A percentile compares a stretch with the other conserved stretches of the same genome.
These are phyloP conservation scores for Cotesia vestalis DNA, from an alignment of 1,140 invertebrate genomes.

Conservation along the genomic window DNA sequence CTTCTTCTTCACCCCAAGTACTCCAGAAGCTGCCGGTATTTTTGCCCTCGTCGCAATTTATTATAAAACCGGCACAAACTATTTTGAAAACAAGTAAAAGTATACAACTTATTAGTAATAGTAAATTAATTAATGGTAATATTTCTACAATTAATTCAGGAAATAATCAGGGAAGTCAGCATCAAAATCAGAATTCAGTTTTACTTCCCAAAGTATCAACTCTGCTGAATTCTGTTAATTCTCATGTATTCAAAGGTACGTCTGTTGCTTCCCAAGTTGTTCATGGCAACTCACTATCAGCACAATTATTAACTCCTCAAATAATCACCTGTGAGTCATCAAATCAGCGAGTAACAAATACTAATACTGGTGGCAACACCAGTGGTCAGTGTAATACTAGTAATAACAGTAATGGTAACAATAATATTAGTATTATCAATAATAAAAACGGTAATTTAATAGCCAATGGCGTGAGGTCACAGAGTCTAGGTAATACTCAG, in stretches of 20 bases:
- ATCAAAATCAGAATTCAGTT: conserved; percentile 48
- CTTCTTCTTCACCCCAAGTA: conserved; percentile 42
- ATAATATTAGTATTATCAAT: no score
- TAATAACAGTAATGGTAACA: background rate
- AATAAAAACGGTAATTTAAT: conserved; percentile 6
- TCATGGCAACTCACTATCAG: conserved; percentile 51
- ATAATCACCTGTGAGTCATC: conserved; percentile 36
- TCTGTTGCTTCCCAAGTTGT: conserved; percentile 49
- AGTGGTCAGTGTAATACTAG: background rate
- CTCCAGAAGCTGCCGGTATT: conserved; percentile 44
- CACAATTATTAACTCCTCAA: conserved; percentile 49
- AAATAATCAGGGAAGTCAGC: conserved; percentile 31
- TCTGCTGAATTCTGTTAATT: conserved; percentile 50
- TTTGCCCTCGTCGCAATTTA: conserved; percentile 43
- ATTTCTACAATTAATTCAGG: conserved; percentile 34
- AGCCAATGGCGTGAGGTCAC: conserved; percentile 36
- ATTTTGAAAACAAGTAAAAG: conserved; percentile 52
- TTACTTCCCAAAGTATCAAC: conserved; percentile 52
- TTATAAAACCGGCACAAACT: conserved; percentile 39
- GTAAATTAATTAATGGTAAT: conserved; percentile 42
- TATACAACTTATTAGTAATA: conserved; percentile 49
- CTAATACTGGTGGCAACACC: no score
- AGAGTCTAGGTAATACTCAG: conserved; percentile 42
- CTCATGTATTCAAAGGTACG: conserved; percentile 47
- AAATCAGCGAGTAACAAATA: background rate